Evolutionary conservation across 2,113 vertebrate genomes (phyloP).

Genomic region (Lichenostomus cassidix): DNA sequence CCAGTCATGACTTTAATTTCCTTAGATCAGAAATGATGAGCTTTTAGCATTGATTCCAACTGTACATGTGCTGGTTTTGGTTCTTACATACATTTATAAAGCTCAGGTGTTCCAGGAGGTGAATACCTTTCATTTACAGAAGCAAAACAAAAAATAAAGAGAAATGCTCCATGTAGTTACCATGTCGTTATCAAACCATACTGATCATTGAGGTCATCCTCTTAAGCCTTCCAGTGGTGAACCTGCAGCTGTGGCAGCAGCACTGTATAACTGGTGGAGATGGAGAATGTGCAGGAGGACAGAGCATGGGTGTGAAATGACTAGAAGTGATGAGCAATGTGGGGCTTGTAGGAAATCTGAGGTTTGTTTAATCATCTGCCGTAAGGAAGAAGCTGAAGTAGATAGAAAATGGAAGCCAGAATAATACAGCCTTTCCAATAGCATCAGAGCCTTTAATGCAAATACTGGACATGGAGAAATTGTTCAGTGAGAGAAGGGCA

Average conservation of each 20-base stretch:
- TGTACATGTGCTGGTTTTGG: neutral
- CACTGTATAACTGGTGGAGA: neutral
- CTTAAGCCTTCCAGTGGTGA: neutral
- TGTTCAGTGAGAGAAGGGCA: neutral
- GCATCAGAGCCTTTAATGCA: neutral
- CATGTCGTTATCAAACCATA: neutral
- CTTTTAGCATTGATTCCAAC: neutral
- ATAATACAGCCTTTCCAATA: neutral
- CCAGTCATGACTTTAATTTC: neutral
- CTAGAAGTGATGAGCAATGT: neutral
- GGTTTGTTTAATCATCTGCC: rapidly evolving
- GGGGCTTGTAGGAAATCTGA: neutral
- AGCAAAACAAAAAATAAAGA: neutral
- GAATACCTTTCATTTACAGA: neutral
- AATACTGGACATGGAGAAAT: neutral
- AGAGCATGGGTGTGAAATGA: neutral
- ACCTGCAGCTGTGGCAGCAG: neutral
- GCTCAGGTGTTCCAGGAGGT: neutral
- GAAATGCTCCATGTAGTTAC: neutral
- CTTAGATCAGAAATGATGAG: neutral
- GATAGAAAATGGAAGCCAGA: neutral
- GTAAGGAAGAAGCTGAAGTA: neutral
- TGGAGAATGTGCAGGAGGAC: neutral
- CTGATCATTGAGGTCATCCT: neutral
- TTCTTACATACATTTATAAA: neutral